These are phyloP conservation scores for Acanthosepion pharaonis DNA, from an alignment of 2,888 invertebrate genomes.

Conservation along the genomic window DNA sequence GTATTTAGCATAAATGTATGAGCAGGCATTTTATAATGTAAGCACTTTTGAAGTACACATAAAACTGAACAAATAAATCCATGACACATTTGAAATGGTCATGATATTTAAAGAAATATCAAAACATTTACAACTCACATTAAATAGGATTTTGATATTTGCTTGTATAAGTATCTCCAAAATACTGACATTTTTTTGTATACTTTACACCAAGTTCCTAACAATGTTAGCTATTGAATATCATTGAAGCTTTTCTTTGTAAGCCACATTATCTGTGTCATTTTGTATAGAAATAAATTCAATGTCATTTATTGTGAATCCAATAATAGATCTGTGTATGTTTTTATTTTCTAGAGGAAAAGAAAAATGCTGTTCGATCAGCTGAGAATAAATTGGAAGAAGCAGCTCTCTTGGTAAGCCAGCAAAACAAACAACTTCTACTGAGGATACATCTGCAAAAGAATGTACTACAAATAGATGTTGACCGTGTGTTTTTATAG, in stretches of 20 bases:
- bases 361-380: constrained; percentile 65
- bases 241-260: background rate
- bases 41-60: too few relatives aligned
- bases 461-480: background rate
- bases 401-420: constrained; percentile 65
- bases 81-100: too few relatives aligned
- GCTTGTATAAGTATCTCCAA: background rate
- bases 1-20: too few relatives aligned
- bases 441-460: background rate
- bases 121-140: too few relatives aligned
- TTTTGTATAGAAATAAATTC: background rate
- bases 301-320: background rate
- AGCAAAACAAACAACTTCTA: background rate
- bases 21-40: too few relatives aligned
- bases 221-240: background rate
- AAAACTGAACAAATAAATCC: too few relatives aligned
- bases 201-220: background rate
- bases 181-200: too few relatives aligned
- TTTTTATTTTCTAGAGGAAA: constrained; percentile 64
- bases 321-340: background rate
- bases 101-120: too few relatives aligned
- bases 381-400: constrained; percentile 67
- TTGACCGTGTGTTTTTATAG: background rate
- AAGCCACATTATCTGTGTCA: background rate
- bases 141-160: background rate